Base-by-base conservation (phyloP, 2,113 vertebrate species). In the Daboia siamensis region DNA sequence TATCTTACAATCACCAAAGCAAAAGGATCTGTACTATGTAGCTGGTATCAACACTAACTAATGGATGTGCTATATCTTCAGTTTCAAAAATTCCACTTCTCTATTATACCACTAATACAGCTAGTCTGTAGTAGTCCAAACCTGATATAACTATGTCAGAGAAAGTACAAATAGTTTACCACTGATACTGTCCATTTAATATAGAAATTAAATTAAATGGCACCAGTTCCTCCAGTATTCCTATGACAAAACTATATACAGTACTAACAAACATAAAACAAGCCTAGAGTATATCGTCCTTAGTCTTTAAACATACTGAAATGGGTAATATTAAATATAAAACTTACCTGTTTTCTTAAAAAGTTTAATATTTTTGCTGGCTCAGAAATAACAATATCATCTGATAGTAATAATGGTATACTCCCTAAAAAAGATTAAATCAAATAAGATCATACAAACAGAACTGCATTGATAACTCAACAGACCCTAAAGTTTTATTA, bases 351-450 rank as follows among this genome's bases (percentile, higher is more conserved):
- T 96, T 98, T 99, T 96, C 99, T 98, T 95, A 99, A 97, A 95
- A 98, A 99, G 96, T 98, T 99, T 55, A 99, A 96, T 97, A 99
- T 99, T 95, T 98, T 98, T 96, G 97, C 95, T 10, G 99, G 98
- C 94, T 99, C 98, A 95, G 98, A 98, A 95, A 99, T 96, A 93
- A 97, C 95, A 88, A 88, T 92, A 69, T 98, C 98, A 93, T 98
- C 98, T 94, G 96, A 98, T 93, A 97, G 94, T 95, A 99, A 96
- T 94, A 98, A 93, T 90, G 99, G 99, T 17, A 99, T 95, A 24
- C 97, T 98, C 96, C 95, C 96, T 98, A 96, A n/a, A 93, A 95
- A 21, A 93, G 94, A 93, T 52, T 39, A 90, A 92, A 2, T 74
- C 0, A 94, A 93, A 92, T 61, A 96, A 94, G n/a, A 87, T 48